Evolutionary conservation across 2,888 invertebrate species (phyloP).

Genomic region (Lacanobia wlatinum): DNA sequence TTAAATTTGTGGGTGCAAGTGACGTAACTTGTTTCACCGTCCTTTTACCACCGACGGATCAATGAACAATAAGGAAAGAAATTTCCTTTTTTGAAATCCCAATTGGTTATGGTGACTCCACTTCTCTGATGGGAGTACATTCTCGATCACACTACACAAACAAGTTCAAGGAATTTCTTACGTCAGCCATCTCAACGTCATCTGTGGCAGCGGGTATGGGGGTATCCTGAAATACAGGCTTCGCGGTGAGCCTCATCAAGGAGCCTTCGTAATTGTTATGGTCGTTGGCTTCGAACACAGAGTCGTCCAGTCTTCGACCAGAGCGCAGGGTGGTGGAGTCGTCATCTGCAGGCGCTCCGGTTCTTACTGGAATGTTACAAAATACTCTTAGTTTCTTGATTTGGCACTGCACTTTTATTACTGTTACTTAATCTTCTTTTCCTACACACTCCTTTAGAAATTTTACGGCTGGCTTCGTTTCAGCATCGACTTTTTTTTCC

Average conservation of each 20-base stretch:
- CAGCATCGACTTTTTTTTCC: too few relatives aligned
- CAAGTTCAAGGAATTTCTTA: slow-evolving; percentile 26
- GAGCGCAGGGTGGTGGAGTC: slow-evolving; percentile 64
- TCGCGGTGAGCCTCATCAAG: slow-evolving; percentile 80
- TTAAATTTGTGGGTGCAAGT: too few relatives aligned
- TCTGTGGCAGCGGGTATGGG: slow-evolving; percentile 33
- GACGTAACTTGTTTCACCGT: too few relatives aligned
- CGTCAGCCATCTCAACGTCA: slow-evolving; percentile 61
- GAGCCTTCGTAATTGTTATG: slow-evolving; percentile 80
- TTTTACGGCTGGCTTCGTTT: too few relatives aligned
- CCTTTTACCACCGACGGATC: too few relatives aligned
- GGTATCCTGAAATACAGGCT: slow-evolving; percentile 59
- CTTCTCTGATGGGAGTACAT: background rate
- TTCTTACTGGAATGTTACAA: slow-evolving; percentile 67
- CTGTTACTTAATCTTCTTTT: too few relatives aligned
- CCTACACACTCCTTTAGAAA: too few relatives aligned
- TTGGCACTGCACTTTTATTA: too few relatives aligned
- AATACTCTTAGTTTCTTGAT: background rate
- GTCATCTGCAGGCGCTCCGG: slow-evolving; percentile 66
- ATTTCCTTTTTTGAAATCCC: too few relatives aligned
- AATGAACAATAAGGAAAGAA: background rate
- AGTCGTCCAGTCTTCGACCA: slow-evolving; percentile 79
- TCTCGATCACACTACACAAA: background rate
- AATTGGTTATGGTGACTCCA: background rate
- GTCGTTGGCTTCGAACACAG: slow-evolving; percentile 77